These are phyloP conservation scores for Sphecodes monilicornis DNA, from an alignment of 2,888 invertebrate genomes.

Conservation along the genomic window DNA sequence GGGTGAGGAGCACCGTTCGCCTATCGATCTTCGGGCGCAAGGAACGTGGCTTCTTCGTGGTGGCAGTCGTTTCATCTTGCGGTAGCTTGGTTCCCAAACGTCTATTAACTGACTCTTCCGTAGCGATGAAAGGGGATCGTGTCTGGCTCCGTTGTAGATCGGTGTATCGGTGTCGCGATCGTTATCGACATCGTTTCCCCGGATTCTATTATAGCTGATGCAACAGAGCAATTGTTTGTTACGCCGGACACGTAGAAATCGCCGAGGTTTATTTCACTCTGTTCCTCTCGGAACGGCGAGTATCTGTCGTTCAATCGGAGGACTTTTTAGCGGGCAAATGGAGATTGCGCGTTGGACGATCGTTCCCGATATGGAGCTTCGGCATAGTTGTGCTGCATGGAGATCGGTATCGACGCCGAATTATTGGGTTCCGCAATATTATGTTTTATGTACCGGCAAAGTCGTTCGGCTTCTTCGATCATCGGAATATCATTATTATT, in stretches of 20 bases:
- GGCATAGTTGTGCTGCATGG: not conserved
- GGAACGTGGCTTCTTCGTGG: slow-evolving; percentile 26
- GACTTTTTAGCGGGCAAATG: not conserved
- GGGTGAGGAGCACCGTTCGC: slow-evolving; percentile 1
- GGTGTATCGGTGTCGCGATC: slow-evolving; percentile 52
- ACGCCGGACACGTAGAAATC: slow-evolving; percentile 41
- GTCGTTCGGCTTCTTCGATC: not conserved
- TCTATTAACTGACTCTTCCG: slow-evolving; percentile 51
- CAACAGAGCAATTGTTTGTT: slow-evolving; percentile 52
- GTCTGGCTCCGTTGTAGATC: slow-evolving; percentile 46
- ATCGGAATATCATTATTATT: slow-evolving; percentile 5
- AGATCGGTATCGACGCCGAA: not conserved
- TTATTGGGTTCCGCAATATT: slow-evolving; percentile 1
- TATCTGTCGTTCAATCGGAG: not conserved
- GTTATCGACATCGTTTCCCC: slow-evolving; percentile 43
- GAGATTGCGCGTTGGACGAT: slow-evolving; percentile 3
- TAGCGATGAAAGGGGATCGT: slow-evolving; percentile 29
- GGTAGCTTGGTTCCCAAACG: slow-evolving; percentile 43
- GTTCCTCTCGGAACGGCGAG: not conserved
- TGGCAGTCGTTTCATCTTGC: slow-evolving; percentile 28
- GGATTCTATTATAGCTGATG: slow-evolving; percentile 52
- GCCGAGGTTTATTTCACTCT: not conserved
- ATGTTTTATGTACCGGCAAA: not conserved
- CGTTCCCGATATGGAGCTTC: not conserved
- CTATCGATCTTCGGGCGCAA: slow-evolving; percentile 40